phyloP scores from a whole-genome alignment of 2,797 vertebrate genomes.

The Hephaestus fuliginosus region DNA sequence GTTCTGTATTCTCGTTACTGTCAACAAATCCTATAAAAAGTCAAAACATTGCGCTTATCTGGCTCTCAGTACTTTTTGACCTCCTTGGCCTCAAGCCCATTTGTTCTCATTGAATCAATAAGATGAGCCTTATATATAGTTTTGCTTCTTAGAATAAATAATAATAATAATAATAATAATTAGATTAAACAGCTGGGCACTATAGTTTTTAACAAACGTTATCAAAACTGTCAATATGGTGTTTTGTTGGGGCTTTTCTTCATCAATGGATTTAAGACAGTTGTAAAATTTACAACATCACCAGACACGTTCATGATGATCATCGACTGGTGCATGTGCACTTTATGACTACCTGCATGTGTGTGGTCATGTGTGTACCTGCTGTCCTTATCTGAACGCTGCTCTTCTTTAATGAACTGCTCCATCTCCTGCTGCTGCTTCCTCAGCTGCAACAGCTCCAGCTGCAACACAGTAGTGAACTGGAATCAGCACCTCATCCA shows the following conservation, averaged over 20 bases:
- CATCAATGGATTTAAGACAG: not conserved
- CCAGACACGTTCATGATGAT: not conserved
- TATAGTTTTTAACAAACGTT: no score
- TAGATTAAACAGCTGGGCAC: not conserved
- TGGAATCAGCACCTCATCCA: slow-evolving; percentile 15
- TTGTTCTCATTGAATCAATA: not conserved
- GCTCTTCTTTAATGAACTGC: slow-evolving; percentile 76
- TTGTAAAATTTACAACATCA: not conserved
- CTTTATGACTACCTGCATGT: not conserved
- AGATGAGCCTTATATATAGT: not conserved
- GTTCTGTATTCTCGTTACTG: not conserved
- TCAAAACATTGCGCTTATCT: not conserved
- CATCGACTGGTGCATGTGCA: not conserved
- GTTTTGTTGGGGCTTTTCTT: not conserved
- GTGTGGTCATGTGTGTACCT: slow-evolving; percentile 69
- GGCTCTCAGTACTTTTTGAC: not conserved
- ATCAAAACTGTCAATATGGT: no score
- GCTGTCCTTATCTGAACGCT: slow-evolving; percentile 79
- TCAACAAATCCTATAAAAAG: not conserved
- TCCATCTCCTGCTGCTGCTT: slow-evolving; percentile 83
- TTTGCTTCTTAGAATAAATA: not conserved
- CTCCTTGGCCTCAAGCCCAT: not conserved
- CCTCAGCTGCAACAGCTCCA: slow-evolving; percentile 89
- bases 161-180: not conserved
- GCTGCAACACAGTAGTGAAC: slow-evolving; percentile 76